Base-by-base conservation (phyloP, 2,888 invertebrate species). In the Germaria angustata region DNA sequence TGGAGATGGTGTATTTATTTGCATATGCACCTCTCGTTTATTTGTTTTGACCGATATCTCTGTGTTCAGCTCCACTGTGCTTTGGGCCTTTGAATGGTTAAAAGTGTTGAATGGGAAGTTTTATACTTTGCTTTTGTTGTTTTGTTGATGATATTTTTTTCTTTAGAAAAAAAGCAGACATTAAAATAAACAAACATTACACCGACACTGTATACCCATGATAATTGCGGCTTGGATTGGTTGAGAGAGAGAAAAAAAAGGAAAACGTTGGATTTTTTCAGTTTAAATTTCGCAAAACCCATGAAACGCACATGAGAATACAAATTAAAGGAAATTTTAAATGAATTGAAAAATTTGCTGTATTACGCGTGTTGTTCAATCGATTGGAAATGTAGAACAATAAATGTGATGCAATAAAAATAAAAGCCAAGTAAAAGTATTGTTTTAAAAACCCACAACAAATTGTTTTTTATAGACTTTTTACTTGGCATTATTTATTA, bases 381-480 rank as follows among this genome's bases (percentile, higher is more conserved):
- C 87, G 89, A 87, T 89, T 88, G 90, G 85, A 87, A 88, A 86
- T 86, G 55, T 69, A 68, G 44, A 73, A 68, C 72, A 80, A 80
- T 66, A 59, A 77, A 69, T 53, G 34, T 59, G 41, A 73, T 73
- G 44, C 36, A 46, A 51, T 44, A 20, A 51, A 71, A 72, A 73
- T 15, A 51, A 20, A 20, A 41, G 32, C 17, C 15, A 41, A 39
- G 32, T 39, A 61, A 41, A 34, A 28, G 7, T 6, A 49, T 49
- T 13, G 28, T n/a, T 55, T 17, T 15, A 15, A 65, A 65, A 75
- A 34, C 17, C 6, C 1, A 55, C 1, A 20, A 41, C 20, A 41
- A 66, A 17, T 44, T 39, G n/a, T 22, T 46, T 49, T 36, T 22
- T 24, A 28, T 24, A 2, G 7, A 28, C 7, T 11, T 51, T 51